Base-by-base conservation (phyloP, 2,888 invertebrate genomes). In the Drosophila trichaetosa region DNA sequence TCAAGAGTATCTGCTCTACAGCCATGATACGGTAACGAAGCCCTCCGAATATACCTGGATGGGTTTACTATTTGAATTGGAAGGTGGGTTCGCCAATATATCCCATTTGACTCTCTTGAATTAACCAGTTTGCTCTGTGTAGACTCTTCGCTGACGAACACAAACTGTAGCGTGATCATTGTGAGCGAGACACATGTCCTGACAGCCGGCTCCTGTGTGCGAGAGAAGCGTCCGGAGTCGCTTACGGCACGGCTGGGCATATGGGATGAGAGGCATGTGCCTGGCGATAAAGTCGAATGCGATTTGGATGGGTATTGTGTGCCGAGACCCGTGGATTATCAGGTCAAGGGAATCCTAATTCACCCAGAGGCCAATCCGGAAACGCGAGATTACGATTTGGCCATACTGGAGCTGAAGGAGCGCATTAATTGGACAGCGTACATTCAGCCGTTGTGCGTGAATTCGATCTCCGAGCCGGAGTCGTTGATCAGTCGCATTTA, bases 31-130 rank as follows among this genome's bases (percentile, higher is more conserved):
- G 0, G 7, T n/a, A 10, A 72, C 87, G 29, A 73, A 74, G 24
- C 87, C 87, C 5, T 40, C 76, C 6, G 87, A 86, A 54, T 76
- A 76, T 48, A 56, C 73, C 13, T 86, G 87, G 86, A 58, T 86
- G 7, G 86, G 87, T 2, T 2, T 83, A 13, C 71, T 85, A 8
- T 38, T 57, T 31, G 36, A 46, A 67, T 24, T 24, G 24, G 21
- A 46, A 24, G 16, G 46, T 46, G 24, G 21, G 24, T 46, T 16
- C 1, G 8, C 24, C 7, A 46, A 46, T 1, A 24, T 46, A 16
- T 16, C 8, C 1, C 21, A 46, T 16, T 16, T 24, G 46, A 16
- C 4, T 46, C 46, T 24, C 24, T 46, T 24, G 24, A 24, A 24
- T 16, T 16, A 46, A 16, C 46, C 5, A 46, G 16, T 24, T 4